Percentiles rank a stretch among this genome's conserved stretches.
These are phyloP conservation scores for Oscheius onirici DNA, from an alignment of 2,888 invertebrate species.

Conservation along the genomic window DNA sequence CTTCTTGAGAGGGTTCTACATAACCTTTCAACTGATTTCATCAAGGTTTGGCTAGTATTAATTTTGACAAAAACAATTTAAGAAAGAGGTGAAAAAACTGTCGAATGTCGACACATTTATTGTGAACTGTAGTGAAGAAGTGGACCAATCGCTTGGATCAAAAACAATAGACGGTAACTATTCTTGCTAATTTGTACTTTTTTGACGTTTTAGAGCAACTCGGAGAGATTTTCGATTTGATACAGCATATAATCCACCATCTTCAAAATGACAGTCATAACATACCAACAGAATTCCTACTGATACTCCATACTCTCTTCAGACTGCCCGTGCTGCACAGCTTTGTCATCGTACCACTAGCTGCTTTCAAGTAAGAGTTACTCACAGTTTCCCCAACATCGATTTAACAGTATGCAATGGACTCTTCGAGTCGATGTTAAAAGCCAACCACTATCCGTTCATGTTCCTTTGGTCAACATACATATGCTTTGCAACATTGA, in stretches of 20 bases:
- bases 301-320: slow-evolving; percentile 29
- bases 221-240: slow-evolving; percentile 8
- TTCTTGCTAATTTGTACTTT: background rate
- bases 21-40: background rate
- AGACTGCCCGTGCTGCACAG: slow-evolving; percentile 51
- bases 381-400: background rate
- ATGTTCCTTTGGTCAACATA: slow-evolving; percentile 58
- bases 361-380: slow-evolving; percentile 45
- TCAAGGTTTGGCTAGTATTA: background rate
- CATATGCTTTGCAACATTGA: slow-evolving; percentile 54
- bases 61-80: background rate
- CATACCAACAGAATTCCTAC: background rate
- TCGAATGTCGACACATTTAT: background rate
- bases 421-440: slow-evolving; percentile 33
- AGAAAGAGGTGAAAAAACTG: background rate
- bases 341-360: slow-evolving; percentile 53
- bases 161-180: background rate
- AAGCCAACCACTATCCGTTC: slow-evolving; percentile 6
- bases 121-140: background rate
- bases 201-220: background rate
- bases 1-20: background rate
- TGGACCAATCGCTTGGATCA: background rate
- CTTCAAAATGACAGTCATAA: background rate
- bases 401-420: slow-evolving; percentile 44
- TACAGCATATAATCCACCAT: slow-evolving; percentile 7